These are phyloP conservation scores for Homarus americanus DNA, from an alignment of 1,140 invertebrate species.

Conservation along the genomic window DNA sequence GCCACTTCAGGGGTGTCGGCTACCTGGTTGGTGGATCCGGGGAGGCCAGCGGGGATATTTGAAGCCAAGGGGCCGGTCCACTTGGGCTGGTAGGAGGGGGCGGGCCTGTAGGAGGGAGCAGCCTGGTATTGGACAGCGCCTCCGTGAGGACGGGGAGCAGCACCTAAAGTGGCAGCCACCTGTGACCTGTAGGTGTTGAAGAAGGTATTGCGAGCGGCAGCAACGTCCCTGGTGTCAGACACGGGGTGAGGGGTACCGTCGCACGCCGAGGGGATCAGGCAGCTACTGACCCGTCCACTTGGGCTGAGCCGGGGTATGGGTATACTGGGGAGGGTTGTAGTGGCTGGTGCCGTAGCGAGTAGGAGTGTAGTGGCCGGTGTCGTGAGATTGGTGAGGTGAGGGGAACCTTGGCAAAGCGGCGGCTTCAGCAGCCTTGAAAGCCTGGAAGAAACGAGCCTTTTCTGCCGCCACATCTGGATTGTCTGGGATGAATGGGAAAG, in stretches of 20 bases:
- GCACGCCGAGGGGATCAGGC: constrained; percentile 69
- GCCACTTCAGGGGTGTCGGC: constrained; percentile 42
- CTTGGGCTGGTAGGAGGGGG: constrained; percentile 26
- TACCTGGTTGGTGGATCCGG: constrained; percentile 11
- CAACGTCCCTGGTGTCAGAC: constrained; percentile 63
- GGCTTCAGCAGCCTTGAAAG: constrained; percentile 55
- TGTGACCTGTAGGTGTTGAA: constrained; percentile 42
- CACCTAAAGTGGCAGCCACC: constrained; percentile 23
- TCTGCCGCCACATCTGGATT: constrained; percentile 50
- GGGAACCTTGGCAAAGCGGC: constrained; percentile 3
- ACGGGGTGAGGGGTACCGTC: constrained; percentile 54
- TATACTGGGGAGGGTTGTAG: not conserved
- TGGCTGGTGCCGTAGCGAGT: not conserved
- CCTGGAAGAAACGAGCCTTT: constrained; percentile 57
- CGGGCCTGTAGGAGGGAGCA: not conserved
- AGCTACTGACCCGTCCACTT: constrained; percentile 72
- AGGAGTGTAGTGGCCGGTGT: not conserved
- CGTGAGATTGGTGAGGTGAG: constrained; percentile 10
- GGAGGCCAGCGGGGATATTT: constrained; percentile 41
- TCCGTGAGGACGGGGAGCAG: not conserved
- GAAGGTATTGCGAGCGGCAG: constrained; percentile 65
- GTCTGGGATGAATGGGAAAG: constrained; percentile 46
- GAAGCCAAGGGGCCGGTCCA: constrained; percentile 47
- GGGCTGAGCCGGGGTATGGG: constrained; percentile 9
- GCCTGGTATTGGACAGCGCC: not conserved